A percentile compares a stretch with the other conserved stretches of the same genome.
Evolutionary conservation across 2,888 invertebrate species (phyloP).

Genomic region (Caenorhabditis sinica): DNA sequence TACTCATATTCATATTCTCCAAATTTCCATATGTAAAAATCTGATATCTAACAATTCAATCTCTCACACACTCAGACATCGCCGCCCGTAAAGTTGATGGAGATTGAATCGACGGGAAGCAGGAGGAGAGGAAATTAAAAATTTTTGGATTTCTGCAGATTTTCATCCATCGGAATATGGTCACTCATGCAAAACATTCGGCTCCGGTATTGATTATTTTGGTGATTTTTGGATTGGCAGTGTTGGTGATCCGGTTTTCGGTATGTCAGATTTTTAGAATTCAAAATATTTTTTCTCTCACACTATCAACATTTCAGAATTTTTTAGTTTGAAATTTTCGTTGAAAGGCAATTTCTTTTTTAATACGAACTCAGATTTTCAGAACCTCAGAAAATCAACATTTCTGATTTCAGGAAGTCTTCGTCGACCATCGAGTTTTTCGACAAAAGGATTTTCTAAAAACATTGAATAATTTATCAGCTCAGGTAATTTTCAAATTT

Average conservation of each 20-base stretch:
- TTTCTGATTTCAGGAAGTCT: neutral
- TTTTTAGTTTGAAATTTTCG: neutral
- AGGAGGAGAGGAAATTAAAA: neutral
- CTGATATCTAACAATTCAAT: no score
- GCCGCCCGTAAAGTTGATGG: no score
- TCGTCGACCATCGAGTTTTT: constrained; percentile 23
- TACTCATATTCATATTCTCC: no score
- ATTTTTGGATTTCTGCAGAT: neutral
- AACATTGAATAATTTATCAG: constrained; percentile 26
- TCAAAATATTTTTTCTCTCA: neutral
- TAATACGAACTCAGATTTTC: neutral
- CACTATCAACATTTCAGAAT: neutral
- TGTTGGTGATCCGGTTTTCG: constrained; percentile 10
- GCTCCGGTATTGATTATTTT: constrained; percentile 29
- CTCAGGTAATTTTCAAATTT: constrained; percentile 9
- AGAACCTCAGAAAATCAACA: neutral
- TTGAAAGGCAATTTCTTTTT: no score
- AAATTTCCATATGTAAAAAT: no score
- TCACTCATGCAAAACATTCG: constrained; percentile 16
- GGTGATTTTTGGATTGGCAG: constrained; percentile 27
- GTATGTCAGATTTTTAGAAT: neutral
- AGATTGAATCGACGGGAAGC: no score
- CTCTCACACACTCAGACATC: no score
- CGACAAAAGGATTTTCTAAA: constrained; percentile 21
- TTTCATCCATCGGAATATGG: constrained; percentile 8